These are phyloP conservation scores for Casuarius casuarius DNA, from an alignment of 2,113 vertebrate species.

Conservation along the genomic window DNA sequence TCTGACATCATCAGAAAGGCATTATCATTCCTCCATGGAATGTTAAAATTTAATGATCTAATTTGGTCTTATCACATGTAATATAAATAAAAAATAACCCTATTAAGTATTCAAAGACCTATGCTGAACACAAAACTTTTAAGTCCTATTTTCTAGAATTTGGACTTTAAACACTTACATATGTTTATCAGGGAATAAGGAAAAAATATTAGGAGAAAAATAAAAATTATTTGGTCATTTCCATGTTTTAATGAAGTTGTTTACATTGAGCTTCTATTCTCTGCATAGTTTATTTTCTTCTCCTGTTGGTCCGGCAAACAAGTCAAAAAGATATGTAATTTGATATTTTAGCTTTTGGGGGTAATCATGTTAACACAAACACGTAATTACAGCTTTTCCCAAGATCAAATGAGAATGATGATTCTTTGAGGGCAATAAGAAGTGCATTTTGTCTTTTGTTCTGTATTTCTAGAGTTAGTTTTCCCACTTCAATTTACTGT, in stretches of 20 bases:
- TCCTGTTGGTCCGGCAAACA: background rate
- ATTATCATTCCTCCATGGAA: constrained; percentile 61
- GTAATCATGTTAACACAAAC: background rate
- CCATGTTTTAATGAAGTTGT: background rate
- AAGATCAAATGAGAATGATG: background rate
- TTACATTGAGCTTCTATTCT: background rate
- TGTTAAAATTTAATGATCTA: constrained; percentile 74
- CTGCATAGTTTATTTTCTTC: background rate
- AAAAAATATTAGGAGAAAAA: background rate
- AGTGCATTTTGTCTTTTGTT: background rate
- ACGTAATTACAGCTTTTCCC: background rate
- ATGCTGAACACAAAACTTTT: constrained; percentile 39
- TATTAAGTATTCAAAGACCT: constrained; percentile 51
- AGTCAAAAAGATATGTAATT: background rate
- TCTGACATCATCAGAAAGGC: constrained; percentile 59
- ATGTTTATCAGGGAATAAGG: background rate
- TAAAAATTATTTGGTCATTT: background rate
- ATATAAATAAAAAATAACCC: constrained; percentile 73
- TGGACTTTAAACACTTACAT: background rate
- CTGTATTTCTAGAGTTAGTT: background rate
- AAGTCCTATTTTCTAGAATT: constrained; percentile 27
- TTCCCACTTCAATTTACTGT: constrained; percentile 46
- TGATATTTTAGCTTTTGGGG: background rate
- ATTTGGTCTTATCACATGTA: constrained; percentile 70
- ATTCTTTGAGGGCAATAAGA: background rate